Evolutionary conservation across 2,797 vertebrate species (phyloP).

Genomic region (Esox lucius): DNA sequence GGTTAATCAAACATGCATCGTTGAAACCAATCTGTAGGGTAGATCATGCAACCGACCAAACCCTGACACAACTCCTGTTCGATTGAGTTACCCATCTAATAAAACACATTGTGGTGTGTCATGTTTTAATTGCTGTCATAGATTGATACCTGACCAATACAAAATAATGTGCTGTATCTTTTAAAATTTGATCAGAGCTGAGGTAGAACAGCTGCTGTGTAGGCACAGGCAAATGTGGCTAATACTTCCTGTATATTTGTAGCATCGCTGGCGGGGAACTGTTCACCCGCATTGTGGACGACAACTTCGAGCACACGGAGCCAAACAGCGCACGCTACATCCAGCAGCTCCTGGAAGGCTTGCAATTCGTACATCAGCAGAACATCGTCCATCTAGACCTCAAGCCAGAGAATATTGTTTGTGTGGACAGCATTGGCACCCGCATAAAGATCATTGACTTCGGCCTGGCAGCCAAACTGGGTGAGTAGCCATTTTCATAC

Average conservation of each 20-base stretch:
- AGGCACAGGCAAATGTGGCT: neutral
- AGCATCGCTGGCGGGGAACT: slow-evolving; percentile 88
- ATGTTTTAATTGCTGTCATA: too few relatives aligned
- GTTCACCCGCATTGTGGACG: slow-evolving; percentile 83
- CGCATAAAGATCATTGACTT: slow-evolving; percentile 87
- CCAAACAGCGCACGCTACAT: slow-evolving; percentile 81
- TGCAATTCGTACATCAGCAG: slow-evolving; percentile 82
- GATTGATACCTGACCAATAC: too few relatives aligned
- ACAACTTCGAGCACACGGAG: slow-evolving; percentile 86
- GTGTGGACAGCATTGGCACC: slow-evolving; percentile 73
- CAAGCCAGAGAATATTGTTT: slow-evolving; percentile 89
- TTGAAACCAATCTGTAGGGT: too few relatives aligned
- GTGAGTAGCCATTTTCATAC: slow-evolving; percentile 60
- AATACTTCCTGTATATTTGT: neutral
- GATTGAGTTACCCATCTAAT: too few relatives aligned
- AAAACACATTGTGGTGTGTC: too few relatives aligned
- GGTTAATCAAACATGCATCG: neutral
- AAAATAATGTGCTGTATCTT: too few relatives aligned
- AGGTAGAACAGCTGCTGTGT: too few relatives aligned
- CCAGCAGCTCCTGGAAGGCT: slow-evolving; percentile 84
- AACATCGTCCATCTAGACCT: slow-evolving; percentile 83
- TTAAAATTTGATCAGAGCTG: too few relatives aligned
- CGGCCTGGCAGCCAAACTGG: slow-evolving; percentile 80
- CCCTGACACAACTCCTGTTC: too few relatives aligned
- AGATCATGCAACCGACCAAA: too few relatives aligned